These are phyloP conservation scores for Hydrozoanthus gracilis DNA, from an alignment of 92 coral and sea anemone species.

Conservation along the genomic window DNA sequence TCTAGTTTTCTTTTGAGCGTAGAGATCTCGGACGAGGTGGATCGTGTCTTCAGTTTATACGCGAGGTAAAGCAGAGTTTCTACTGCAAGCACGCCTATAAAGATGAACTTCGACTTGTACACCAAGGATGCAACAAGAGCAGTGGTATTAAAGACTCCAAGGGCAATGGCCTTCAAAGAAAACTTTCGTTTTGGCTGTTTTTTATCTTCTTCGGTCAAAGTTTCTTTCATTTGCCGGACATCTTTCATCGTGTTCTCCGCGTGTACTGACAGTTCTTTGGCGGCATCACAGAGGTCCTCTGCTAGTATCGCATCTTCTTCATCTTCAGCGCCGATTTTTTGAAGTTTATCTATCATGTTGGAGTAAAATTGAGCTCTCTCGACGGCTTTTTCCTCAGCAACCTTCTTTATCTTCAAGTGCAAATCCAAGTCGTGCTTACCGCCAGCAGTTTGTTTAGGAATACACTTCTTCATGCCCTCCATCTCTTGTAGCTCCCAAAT, in stretches of 20 bases:
- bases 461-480: slow-evolving; percentile 80
- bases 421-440: slow-evolving; percentile 53
- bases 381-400: slow-evolving; percentile 73
- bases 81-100: slow-evolving; percentile 61
- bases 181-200: slow-evolving; percentile 43
- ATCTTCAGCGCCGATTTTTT: slow-evolving; percentile 66
- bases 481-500: slow-evolving; percentile 83
- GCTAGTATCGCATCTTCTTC: slow-evolving; percentile 63
- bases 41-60: slow-evolving; percentile 30
- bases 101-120: slow-evolving; percentile 61
- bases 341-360: slow-evolving; percentile 65
- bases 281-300: slow-evolving; percentile 73
- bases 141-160: slow-evolving; percentile 46
- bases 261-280: slow-evolving; percentile 68
- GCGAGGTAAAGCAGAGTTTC: slow-evolving; percentile 58
- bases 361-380: slow-evolving; percentile 73
- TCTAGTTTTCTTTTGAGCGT: slow-evolving; percentile 64
- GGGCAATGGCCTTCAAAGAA: slow-evolving; percentile 52
- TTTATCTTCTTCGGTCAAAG: slow-evolving; percentile 41
- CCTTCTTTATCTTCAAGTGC: slow-evolving; percentile 52
- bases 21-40: slow-evolving; percentile 34
- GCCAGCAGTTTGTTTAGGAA: slow-evolving; percentile 56
- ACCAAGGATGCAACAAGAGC: slow-evolving; percentile 64
- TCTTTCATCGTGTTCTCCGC: slow-evolving; percentile 53
- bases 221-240: slow-evolving; percentile 37